A percentile compares a stretch with the other conserved stretches of the same genome.
Evolutionary conservation across 2,113 vertebrate genomes (phyloP).

Genomic region (Neodontobutis hainanensis): DNA sequence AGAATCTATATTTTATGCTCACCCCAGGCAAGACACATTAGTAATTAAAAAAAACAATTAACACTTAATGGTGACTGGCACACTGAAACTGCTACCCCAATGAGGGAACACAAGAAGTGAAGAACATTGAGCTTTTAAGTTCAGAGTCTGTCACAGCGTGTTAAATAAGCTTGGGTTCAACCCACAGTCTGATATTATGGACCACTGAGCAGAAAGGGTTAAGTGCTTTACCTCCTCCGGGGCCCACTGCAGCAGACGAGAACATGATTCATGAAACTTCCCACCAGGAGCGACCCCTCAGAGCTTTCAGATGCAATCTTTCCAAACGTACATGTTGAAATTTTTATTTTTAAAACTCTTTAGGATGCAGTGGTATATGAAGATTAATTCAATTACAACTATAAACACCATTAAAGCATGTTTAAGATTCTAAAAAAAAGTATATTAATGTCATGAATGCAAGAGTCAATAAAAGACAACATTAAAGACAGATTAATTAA

Average conservation of each 20-base stretch:
- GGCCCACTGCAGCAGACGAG: conserved; percentile 33
- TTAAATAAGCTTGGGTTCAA: conserved; percentile 33
- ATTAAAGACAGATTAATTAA: too few species aligned
- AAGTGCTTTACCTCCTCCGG: conserved; percentile 58
- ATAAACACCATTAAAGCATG: not conserved
- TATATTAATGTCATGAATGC: too few species aligned
- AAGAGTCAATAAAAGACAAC: too few species aligned
- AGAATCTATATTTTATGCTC: not conserved
- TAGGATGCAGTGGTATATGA: not conserved
- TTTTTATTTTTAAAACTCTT: conserved; percentile 33
- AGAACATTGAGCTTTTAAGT: not conserved
- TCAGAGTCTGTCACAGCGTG: not conserved
- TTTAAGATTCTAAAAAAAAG: not conserved
- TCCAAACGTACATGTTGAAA: conserved; percentile 31
- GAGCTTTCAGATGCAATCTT: conserved; percentile 43
- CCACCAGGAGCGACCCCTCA: conserved; percentile 29
- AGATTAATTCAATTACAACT: not conserved
- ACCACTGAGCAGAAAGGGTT: conserved; percentile 48
- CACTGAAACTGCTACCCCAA: not conserved
- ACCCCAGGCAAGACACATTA: not conserved
- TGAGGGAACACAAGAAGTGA: not conserved
- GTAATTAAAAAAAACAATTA: conserved; percentile 12
- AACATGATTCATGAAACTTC: conserved; percentile 51
- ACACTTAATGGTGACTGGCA: not conserved
- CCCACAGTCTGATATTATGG: conserved; percentile 21